A percentile compares a stretch with the other conserved stretches of the same genome.
Evolutionary conservation across 1,140 invertebrate species (phyloP).

Genomic region (Drosophila leontia): DNA sequence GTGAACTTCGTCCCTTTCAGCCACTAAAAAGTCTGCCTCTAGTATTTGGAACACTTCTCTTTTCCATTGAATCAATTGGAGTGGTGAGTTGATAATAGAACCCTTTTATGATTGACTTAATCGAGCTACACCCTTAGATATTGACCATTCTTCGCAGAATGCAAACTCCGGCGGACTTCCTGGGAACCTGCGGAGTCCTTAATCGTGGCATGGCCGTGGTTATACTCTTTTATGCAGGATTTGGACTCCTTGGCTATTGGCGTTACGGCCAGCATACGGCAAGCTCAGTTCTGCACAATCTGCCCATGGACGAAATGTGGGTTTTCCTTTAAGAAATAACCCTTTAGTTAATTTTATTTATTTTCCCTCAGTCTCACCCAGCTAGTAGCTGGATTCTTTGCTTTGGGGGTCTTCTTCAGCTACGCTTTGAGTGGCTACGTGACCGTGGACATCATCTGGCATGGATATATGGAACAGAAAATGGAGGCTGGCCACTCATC

Average conservation of each 20-base stretch:
- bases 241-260: slow-evolving; percentile 67
- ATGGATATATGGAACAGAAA: slow-evolving; percentile 26
- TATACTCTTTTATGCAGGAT: slow-evolving; percentile 32
- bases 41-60: slow-evolving; percentile 57
- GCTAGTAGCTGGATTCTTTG: slow-evolving; percentile 25
- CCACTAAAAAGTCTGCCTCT: slow-evolving; percentile 20
- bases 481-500: slow-evolving; percentile 5
- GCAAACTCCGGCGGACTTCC: slow-evolving; percentile 36
- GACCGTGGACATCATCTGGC: slow-evolving; percentile 57
- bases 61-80: slow-evolving; percentile 55
- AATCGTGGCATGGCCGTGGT: slow-evolving; percentile 54
- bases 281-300: slow-evolving; percentile 50
- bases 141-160: slow-evolving; percentile 41
- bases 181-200: slow-evolving; percentile 54
- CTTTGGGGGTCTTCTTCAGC: slow-evolving; percentile 51
- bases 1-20: slow-evolving; percentile 32
- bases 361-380: slow-evolving; percentile 26
- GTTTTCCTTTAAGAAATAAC: background rate
- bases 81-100: slow-evolving; percentile 33
- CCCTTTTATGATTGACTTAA: background rate
- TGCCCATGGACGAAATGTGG: slow-evolving; percentile 47
- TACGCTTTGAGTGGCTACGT: slow-evolving; percentile 57
- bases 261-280: slow-evolving; percentile 38
- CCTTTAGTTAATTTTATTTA: no score
- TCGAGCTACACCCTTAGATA: slow-evolving; percentile 15